A percentile compares a stretch with the other conserved stretches of the same genome.
Evolutionary conservation across 2,797 vertebrate species (phyloP).

Genomic region (Pseudocheirus occidentalis): DNA sequence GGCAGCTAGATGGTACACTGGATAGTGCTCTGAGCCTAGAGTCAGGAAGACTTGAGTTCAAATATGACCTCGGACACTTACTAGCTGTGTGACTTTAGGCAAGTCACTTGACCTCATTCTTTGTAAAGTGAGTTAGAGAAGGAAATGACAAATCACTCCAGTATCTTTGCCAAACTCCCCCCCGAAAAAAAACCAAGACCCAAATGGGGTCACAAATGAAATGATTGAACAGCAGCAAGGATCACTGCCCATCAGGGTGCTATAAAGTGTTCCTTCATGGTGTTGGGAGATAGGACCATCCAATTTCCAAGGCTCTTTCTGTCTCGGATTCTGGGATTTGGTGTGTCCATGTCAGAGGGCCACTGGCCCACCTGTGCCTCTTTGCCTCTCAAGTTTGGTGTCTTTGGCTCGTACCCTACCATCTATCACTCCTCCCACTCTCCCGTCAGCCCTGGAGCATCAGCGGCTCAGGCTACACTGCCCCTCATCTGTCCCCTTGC

Average conservation of each 20-base stretch:
- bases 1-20: not conserved
- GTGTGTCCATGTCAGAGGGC: not conserved
- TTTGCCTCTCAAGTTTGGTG: not conserved
- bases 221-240: not conserved
- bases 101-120: not conserved
- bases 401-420: not conserved
- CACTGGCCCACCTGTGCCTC: not conserved
- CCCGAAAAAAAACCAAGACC: too few species aligned
- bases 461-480: not conserved
- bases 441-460: not conserved
- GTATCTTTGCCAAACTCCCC: not conserved
- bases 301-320: not conserved
- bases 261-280: not conserved
- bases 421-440: not conserved
- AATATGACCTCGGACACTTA: not conserved
- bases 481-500: fast-evolving
- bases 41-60: not conserved
- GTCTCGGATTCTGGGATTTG: not conserved
- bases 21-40: not conserved
- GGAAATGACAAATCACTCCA: not conserved
- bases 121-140: not conserved
- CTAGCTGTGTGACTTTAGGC: not conserved
- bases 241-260: not conserved
- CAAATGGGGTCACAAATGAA: not conserved
- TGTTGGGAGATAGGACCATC: not conserved